Conservation (phyloP, 1,140 invertebrate genomes). For the Drosophila albomicans region DNA sequence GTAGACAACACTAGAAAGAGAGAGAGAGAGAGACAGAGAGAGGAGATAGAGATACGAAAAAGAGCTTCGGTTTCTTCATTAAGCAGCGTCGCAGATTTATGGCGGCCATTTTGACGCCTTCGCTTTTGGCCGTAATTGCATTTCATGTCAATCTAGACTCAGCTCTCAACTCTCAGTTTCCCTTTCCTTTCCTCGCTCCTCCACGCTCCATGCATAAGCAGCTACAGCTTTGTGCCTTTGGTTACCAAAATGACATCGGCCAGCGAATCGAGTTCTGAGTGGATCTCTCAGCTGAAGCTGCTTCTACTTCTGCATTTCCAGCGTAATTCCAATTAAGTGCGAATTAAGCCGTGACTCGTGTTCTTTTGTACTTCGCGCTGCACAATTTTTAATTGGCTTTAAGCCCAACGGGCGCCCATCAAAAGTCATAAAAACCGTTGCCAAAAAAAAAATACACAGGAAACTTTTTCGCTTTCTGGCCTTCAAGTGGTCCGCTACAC, state of each 20-base stretch:
- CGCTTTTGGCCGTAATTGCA: constrained; percentile 72
- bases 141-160: constrained; percentile 77
- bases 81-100: constrained; percentile 71
- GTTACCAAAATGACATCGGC: constrained; percentile 46
- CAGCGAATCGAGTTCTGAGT: constrained; percentile 1
- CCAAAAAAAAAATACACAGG: neutral
- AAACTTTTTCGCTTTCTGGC: constrained; percentile 5
- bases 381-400: constrained; percentile 68
- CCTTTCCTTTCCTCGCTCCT: neutral
- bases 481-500: constrained; percentile 27
- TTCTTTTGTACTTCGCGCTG: constrained; percentile 34
- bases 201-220: constrained; percentile 44
- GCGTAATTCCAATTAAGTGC: constrained; percentile 80
- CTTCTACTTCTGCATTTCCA: constrained; percentile 19
- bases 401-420: constrained; percentile 31
- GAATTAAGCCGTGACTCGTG: constrained; percentile 72
- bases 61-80: constrained; percentile 49
- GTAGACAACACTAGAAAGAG: constrained; percentile 40
- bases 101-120: constrained; percentile 72
- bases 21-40: neutral
- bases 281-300: neutral
- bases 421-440: constrained; percentile 28
- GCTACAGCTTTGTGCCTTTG: constrained; percentile 35
- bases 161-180: neutral
- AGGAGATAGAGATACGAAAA: neutral